These are phyloP conservation scores for Mylabris phalerata DNA, from an alignment of 1,140 invertebrate genomes.

Conservation along the genomic window DNA sequence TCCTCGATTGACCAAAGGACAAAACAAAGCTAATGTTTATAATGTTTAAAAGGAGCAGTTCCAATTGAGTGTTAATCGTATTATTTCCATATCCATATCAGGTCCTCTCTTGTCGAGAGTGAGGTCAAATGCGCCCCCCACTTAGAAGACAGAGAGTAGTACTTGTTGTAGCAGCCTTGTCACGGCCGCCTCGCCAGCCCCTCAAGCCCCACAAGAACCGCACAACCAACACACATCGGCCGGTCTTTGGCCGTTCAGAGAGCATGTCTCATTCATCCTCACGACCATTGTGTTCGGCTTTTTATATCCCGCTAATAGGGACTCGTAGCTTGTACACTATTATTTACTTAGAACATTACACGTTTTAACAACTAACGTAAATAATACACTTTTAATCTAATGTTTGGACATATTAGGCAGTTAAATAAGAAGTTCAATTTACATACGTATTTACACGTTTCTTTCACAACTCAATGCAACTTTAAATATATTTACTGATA, in stretches of 20 bases:
- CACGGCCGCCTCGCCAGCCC: slow-evolving; percentile 26
- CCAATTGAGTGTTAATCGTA: slow-evolving; percentile 20
- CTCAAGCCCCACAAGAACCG: slow-evolving; percentile 6
- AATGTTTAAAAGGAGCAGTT: slow-evolving; percentile 3
- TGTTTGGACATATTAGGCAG: not conserved
- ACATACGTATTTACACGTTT: too few species aligned
- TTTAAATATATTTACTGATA: too few species aligned
- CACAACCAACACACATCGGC: not conserved
- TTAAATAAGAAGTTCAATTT: too few species aligned
- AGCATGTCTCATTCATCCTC: slow-evolving; percentile 30
- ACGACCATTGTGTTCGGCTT: slow-evolving; percentile 20
- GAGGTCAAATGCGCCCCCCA: slow-evolving; percentile 21
- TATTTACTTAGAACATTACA: slow-evolving; percentile 22
- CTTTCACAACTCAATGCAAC: too few species aligned
- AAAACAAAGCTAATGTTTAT: not conserved
- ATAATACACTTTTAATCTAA: slow-evolving; percentile 20
- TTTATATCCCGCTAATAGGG: slow-evolving; percentile 24
- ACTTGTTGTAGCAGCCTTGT: slow-evolving; percentile 27
- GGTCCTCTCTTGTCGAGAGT: slow-evolving; percentile 16
- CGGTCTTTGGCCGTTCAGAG: slow-evolving; percentile 23
- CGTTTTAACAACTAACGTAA: slow-evolving; percentile 21
- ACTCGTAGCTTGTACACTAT: slow-evolving; percentile 22
- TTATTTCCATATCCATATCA: slow-evolving; percentile 26
- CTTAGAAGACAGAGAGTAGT: not conserved
- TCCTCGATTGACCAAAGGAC: not conserved